phyloP scores from a whole-genome alignment of 1,140 invertebrate genomes.

The Drosophila seguyi region DNA sequence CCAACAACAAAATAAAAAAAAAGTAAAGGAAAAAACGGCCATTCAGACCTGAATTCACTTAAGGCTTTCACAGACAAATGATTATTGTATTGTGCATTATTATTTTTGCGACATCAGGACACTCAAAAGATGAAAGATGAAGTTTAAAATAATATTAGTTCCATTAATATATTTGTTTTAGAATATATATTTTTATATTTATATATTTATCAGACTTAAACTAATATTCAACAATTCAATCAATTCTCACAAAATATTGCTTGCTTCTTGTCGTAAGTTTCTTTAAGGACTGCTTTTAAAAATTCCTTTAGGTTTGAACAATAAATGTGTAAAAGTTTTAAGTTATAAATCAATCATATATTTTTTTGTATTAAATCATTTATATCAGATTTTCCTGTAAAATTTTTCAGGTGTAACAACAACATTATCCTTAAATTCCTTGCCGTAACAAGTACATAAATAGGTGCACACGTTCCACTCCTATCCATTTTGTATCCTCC shows the following conservation, averaged over 20 bases:
- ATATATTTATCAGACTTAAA: no score
- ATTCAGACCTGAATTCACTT: slow-evolving; percentile 7
- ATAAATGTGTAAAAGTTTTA: no score
- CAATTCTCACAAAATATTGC: not conserved
- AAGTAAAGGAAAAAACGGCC: not conserved
- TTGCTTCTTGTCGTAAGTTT: not conserved
- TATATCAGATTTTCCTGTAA: no score
- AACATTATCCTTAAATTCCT: slow-evolving; percentile 1
- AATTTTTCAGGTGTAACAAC: not conserved
- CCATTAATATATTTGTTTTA: no score
- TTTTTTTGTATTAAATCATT: not conserved
- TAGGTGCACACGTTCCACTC: slow-evolving; percentile 41
- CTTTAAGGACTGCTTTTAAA: not conserved
- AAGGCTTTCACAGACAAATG: not conserved
- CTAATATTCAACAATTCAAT: not conserved
- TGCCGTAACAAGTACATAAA: slow-evolving; percentile 25
- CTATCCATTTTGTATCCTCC: slow-evolving; percentile 46
- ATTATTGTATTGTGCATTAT: not conserved
- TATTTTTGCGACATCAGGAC: not conserved
- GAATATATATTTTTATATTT: no score
- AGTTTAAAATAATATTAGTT: no score
- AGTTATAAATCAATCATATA: no score
- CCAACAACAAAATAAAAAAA: slow-evolving; percentile 3
- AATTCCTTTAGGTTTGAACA: no score
- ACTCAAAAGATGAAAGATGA: not conserved